Percentiles rank a stretch among this genome's conserved stretches.
Conservation (phyloP, 2,797 vertebrate species). For the Margarornis squamiger region DNA sequence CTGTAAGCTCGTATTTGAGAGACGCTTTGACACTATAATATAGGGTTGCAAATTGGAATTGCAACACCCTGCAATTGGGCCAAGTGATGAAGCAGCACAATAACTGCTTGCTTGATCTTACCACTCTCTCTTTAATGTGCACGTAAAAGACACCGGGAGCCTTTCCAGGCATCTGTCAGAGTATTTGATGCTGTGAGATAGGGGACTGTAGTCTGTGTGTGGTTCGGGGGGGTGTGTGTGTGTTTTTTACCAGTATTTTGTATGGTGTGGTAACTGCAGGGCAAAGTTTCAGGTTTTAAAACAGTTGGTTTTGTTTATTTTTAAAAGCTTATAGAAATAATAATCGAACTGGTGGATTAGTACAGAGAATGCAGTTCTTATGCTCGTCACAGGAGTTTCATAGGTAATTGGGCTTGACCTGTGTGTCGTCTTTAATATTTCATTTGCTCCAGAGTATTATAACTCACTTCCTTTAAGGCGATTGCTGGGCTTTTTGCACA, state of each 20-base stretch:
- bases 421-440: conserved; percentile 67
- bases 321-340: conserved; percentile 35
- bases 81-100: conserved; percentile 42
- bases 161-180: conserved; percentile 38
- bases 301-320: conserved; percentile 57
- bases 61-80: conserved; percentile 55
- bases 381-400: conserved; percentile 57
- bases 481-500: conserved; percentile 39
- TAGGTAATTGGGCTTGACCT: conserved; percentile 76
- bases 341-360: conserved; percentile 35
- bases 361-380: conserved; percentile 49
- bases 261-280: not conserved
- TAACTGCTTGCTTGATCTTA: conserved; percentile 50
- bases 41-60: conserved; percentile 61
- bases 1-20: conserved; percentile 30
- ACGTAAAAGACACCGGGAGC: conserved; percentile 13
- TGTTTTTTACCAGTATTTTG: not conserved
- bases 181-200: conserved; percentile 13
- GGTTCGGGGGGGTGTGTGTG: not conserved
- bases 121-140: conserved; percentile 23
- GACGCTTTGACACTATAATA: conserved; percentile 43
- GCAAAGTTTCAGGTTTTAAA: conserved; percentile 53
- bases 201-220: not conserved
- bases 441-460: conserved; percentile 65
- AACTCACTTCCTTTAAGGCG: conserved; percentile 72